A percentile compares a stretch with the other conserved stretches of the same genome.
Evolutionary conservation across 1,140 invertebrate genomes (phyloP).

Genomic region (Pinna nobilis): DNA sequence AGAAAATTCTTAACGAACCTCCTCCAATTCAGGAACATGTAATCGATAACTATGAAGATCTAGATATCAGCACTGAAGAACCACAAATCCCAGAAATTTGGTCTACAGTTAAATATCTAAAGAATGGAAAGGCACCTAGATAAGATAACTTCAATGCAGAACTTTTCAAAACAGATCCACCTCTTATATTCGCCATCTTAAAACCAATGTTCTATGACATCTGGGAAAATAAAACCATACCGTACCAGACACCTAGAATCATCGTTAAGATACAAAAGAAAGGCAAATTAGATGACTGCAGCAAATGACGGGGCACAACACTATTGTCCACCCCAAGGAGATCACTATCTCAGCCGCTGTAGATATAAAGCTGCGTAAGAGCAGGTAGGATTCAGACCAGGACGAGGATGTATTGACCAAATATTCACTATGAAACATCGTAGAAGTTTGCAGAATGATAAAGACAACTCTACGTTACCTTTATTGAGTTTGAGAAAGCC

Average conservation of each 20-base stretch:
- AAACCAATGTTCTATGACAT: not conserved
- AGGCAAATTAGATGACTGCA: not conserved
- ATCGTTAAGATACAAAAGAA: slow-evolving; percentile 18
- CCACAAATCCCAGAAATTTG: not conserved
- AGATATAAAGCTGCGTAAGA: not conserved
- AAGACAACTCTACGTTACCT: no score
- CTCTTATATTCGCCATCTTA: not conserved
- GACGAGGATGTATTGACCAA: slow-evolving; percentile 13
- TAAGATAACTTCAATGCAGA: not conserved
- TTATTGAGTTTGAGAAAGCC: no score
- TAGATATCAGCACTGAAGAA: slow-evolving; percentile 2
- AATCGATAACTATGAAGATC: not conserved
- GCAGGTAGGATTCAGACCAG: not conserved
- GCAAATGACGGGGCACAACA: no score
- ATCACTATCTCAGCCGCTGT: not conserved
- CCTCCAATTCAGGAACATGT: not conserved
- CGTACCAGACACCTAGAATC: no score
- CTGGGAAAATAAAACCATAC: not conserved
- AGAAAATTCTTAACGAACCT: slow-evolving; percentile 2
- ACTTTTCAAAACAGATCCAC: not conserved
- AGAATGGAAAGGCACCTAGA: not conserved
- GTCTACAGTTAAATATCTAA: not conserved
- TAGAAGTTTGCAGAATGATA: no score
- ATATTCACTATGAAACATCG: not conserved
- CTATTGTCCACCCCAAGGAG: slow-evolving; percentile 1